Evolutionary conservation across 1,140 invertebrate species (phyloP).

Genomic region (Gonatopus flavifemur): DNA sequence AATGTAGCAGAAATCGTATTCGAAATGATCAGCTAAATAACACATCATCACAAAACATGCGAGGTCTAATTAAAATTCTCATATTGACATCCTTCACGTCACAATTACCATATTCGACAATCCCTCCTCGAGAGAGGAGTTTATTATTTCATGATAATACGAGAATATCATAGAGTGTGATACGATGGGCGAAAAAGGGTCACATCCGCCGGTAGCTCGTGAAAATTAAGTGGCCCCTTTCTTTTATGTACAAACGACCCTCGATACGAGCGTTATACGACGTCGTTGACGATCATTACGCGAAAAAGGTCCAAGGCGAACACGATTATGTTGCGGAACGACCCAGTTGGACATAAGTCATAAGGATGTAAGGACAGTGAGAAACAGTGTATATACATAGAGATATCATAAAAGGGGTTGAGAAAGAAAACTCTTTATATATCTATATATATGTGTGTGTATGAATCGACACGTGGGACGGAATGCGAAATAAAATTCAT

Average conservation of each 20-base stretch:
- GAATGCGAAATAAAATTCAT: constrained; percentile 22
- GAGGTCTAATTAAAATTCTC: too few relatives aligned
- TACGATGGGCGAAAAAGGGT: constrained; percentile 25
- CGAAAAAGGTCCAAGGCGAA: constrained; percentile 6
- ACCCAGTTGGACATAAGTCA: constrained; percentile 34
- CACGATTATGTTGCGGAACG: constrained; percentile 24
- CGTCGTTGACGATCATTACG: constrained; percentile 19
- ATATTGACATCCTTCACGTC: too few relatives aligned
- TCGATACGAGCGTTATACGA: constrained; percentile 13
- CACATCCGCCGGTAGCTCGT: constrained; percentile 18
- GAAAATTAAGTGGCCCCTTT: constrained; percentile 31
- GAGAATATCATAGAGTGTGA: constrained; percentile 9
- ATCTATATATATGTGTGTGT: not conserved
- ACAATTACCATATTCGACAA: too few relatives aligned
- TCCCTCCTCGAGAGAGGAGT: too few relatives aligned
- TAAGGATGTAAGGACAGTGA: constrained; percentile 14
- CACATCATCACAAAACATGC: too few relatives aligned
- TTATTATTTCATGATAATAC: constrained; percentile 34
- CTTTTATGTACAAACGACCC: not conserved
- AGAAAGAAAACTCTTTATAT: constrained; percentile 4
- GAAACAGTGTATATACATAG: not conserved
- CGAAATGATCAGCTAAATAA: too few relatives aligned
- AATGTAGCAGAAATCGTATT: too few relatives aligned
- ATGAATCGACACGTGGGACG: not conserved
- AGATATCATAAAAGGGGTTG: constrained; percentile 21